Conservation (phyloP, 2,113 vertebrate species). For the Myiozetetes cayanensis region DNA sequence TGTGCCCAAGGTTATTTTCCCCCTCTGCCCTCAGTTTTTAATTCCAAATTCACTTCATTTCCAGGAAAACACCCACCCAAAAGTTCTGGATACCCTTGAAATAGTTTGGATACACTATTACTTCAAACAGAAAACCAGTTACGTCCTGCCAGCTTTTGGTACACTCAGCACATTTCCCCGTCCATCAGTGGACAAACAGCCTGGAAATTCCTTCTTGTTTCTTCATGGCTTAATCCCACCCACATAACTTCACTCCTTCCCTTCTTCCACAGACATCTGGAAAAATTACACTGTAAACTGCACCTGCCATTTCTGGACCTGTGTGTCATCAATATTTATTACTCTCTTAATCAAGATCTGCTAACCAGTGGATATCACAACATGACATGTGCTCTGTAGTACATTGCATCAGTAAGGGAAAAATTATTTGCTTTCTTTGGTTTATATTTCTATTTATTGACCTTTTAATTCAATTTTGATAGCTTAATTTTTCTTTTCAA, state of each 20-base stretch:
- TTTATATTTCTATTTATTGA: constrained; percentile 46
- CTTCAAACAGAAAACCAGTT: neutral
- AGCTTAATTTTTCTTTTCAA: constrained; percentile 36
- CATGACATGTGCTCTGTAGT: neutral
- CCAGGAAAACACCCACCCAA: neutral
- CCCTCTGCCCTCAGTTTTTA: neutral
- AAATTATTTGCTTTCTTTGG: constrained; percentile 23
- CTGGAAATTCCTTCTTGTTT: neutral
- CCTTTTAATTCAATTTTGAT: constrained; percentile 55
- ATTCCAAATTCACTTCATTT: neutral
- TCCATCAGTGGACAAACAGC: neutral
- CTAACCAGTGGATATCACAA: neutral
- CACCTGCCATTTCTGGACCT: neutral
- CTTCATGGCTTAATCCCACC: neutral
- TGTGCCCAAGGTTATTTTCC: neutral
- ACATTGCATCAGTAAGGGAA: neutral
- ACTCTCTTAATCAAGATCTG: neutral
- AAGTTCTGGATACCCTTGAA: neutral
- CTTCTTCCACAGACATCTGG: neutral
- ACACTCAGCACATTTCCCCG: neutral
- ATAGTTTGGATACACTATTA: neutral
- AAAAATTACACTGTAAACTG: neutral
- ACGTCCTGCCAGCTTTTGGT: neutral
- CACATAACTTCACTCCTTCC: neutral
- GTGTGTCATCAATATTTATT: constrained; percentile 9